These are phyloP conservation scores for Sander lucioperca DNA, from an alignment of 2,113 vertebrate genomes.

Conservation along the genomic window DNA sequence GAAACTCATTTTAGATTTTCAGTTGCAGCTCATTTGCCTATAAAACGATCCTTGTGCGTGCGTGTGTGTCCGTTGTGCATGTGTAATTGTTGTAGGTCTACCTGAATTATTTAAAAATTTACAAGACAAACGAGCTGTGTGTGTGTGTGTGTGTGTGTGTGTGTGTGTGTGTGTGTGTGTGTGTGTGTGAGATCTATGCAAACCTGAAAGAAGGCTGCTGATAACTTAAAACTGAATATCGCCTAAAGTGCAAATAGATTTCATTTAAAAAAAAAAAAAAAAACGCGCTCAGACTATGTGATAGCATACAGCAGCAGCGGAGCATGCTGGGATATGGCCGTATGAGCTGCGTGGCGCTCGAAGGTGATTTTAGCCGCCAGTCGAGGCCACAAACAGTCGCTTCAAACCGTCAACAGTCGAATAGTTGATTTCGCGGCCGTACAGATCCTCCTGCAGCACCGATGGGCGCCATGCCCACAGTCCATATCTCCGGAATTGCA, in stretches of 20 bases:
- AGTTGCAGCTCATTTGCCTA: constrained; percentile 32
- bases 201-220: constrained; percentile 32
- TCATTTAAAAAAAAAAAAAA: neutral
- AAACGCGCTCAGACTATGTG: constrained; percentile 6
- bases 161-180: constrained; percentile 25
- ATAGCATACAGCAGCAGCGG: constrained; percentile 27
- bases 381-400: constrained; percentile 28
- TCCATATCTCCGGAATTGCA: constrained; percentile 52
- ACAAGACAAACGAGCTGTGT: constrained; percentile 59
- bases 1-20: neutral
- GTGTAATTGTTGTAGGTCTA: constrained; percentile 19
- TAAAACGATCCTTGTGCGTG: constrained; percentile 19
- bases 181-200: constrained; percentile 30
- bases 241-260: constrained; percentile 25
- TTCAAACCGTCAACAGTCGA: constrained; percentile 16
- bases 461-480: constrained; percentile 41
- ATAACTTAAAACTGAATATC: constrained; percentile 13
- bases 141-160: constrained; percentile 6
- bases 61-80: neutral
- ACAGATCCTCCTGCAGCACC: constrained; percentile 27
- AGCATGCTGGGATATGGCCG: constrained; percentile 48
- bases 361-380: constrained; percentile 12
- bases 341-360: constrained; percentile 29
- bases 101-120: constrained; percentile 52
- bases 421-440: constrained; percentile 31